A percentile compares a stretch with the other conserved stretches of the same genome.
Evolutionary conservation across 1,140 invertebrate genomes (phyloP).

Genomic region (Lucilia sericata): DNA sequence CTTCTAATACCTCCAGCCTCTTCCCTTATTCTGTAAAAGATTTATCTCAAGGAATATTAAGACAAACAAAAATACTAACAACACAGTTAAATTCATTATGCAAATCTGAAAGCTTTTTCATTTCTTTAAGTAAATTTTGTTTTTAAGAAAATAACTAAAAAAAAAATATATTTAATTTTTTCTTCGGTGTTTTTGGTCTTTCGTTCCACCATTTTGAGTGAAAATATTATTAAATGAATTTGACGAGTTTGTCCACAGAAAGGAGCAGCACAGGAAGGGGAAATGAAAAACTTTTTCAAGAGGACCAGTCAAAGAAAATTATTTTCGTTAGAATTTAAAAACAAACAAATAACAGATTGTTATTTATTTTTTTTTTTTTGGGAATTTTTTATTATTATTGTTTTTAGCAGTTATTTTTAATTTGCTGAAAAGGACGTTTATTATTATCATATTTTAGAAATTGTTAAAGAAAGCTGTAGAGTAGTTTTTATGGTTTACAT

Average conservation of each 20-base stretch:
- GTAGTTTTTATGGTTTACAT: neutral
- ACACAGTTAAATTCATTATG: slow-evolving; percentile 37
- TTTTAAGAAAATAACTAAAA: slow-evolving; percentile 33
- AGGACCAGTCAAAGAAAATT: slow-evolving; percentile 2
- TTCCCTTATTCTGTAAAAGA: neutral
- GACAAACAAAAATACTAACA: neutral
- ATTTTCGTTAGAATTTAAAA: neutral
- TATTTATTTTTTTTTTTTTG: too few relatives aligned
- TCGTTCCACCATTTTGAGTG: neutral
- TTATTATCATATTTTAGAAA: neutral
- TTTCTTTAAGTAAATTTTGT: slow-evolving; percentile 34
- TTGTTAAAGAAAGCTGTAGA: neutral
- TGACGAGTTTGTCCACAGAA: neutral
- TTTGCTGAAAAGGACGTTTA: neutral
- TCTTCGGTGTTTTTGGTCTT: neutral
- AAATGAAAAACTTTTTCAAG: neutral
- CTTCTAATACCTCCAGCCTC: neutral
- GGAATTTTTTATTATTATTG: neutral
- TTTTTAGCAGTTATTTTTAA: neutral
- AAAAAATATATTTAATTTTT: neutral
- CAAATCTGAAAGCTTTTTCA: slow-evolving; percentile 38
- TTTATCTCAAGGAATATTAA: neutral
- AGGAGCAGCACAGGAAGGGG: neutral
- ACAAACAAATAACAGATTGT: neutral
- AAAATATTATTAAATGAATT: slow-evolving; percentile 13